Percentiles rank a stretch among this genome's conserved stretches.
Evolutionary conservation across 2,888 invertebrate species (phyloP).

Genomic region (Drosophila kanekoi): DNA sequence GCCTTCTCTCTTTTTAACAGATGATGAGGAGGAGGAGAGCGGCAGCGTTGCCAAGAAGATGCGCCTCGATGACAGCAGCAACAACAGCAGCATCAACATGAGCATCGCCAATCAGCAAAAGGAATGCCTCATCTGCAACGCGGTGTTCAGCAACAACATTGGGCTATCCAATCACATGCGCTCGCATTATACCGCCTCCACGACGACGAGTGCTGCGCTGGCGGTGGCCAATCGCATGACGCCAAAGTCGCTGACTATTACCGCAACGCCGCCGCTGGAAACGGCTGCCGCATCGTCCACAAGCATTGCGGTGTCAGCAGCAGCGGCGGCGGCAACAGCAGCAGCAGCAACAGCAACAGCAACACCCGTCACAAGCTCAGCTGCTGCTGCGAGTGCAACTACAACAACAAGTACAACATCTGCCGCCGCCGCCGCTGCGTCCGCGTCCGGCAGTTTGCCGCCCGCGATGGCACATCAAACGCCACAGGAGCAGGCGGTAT

Average conservation of each 20-base stretch:
- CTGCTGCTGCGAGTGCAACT: neutral
- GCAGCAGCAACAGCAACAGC: conserved; percentile 5
- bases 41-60: conserved; percentile 78
- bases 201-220: conserved; percentile 55
- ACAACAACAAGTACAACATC: neutral
- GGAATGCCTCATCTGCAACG: conserved; percentile 84
- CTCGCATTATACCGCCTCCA: conserved; percentile 81
- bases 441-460: conserved; percentile 20
- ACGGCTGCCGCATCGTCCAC: conserved; percentile 31
- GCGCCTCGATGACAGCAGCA: conserved; percentile 67
- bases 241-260: conserved; percentile 70
- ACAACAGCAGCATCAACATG: conserved; percentile 56
- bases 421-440: neutral
- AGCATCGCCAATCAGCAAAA: conserved; percentile 70
- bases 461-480: conserved; percentile 68
- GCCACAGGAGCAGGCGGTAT: conserved; percentile 76
- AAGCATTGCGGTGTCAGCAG: conserved; percentile 24
- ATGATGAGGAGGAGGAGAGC: conserved; percentile 77
- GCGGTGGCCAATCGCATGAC: conserved; percentile 69
- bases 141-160: conserved; percentile 83
- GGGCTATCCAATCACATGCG: conserved; percentile 85
- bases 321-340: neutral
- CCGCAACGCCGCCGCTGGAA: conserved; percentile 59
- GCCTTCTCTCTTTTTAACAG: conserved; percentile 31
- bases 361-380: neutral